phyloP scores from a whole-genome alignment of 2,888 invertebrate genomes.

The Seira sanloemensis region DNA sequence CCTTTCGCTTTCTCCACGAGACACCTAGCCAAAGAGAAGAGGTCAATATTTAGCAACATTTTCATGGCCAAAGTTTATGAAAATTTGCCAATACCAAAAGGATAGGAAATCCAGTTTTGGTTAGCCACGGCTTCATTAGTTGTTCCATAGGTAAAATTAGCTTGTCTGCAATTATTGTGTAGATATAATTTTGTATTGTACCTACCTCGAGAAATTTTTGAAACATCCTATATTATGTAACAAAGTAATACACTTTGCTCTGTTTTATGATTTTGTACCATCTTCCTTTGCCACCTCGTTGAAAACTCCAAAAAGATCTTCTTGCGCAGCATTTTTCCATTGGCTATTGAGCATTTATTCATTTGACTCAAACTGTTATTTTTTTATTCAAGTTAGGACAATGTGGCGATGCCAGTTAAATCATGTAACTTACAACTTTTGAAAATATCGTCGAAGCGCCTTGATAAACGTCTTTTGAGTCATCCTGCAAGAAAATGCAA shows the following conservation, averaged over 20 bases:
- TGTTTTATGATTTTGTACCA: conserved; percentile 66
- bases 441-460: conserved; percentile 74
- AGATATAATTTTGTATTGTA: conserved; percentile 67
- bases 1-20: background rate
- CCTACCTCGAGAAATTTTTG: conserved; percentile 76
- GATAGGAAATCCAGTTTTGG: conserved; percentile 42
- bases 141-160: background rate
- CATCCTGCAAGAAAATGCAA: conserved; percentile 67
- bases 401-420: background rate
- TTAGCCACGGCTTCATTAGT: background rate
- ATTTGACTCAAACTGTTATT: too few species aligned
- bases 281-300: conserved; percentile 74
- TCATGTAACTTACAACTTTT: conserved; percentile 66
- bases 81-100: conserved; percentile 13
- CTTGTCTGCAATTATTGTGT: too few species aligned
- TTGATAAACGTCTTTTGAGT: conserved; percentile 76
- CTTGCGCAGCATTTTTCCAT: conserved; percentile 76
- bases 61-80: too few species aligned
- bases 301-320: conserved; percentile 77
- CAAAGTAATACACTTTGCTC: too few species aligned
- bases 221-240: too few species aligned
- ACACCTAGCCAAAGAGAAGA: too few species aligned
- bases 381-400: background rate
- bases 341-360: too few species aligned
- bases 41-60: too few species aligned